Base-by-base conservation (phyloP, 2,888 invertebrate species). In the Agrochola lota region DNA sequence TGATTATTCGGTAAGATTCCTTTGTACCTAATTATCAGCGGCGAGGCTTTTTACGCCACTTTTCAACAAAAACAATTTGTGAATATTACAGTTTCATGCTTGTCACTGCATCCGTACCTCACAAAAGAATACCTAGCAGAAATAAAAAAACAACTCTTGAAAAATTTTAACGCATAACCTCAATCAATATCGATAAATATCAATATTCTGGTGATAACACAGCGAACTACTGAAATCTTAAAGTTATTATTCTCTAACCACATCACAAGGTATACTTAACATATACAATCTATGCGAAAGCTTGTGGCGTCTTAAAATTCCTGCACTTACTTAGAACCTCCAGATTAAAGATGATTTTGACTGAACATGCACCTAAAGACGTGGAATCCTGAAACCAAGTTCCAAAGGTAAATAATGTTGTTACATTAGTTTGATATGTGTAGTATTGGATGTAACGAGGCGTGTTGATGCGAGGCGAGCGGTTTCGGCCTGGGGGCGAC, bases 1-100 rank as follows among this genome's bases (percentile, higher is more conserved):
- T 96, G 95, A 95, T 95, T 95, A 94, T 95, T 95, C 91, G 91
- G 93, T 92, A 91, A 95, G 91, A 94, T 94, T 94, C 93, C 91
- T 91, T 92, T 93, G 90, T 94, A 93, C 80, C 81, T 83, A 85
- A 94, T 94, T 93, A 93, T 92, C 89, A 91, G 92, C 90, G 90
- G 91, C 84, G 89, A 87, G 87, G 87, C 86, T 79, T 88, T 93
- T 92, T 85, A 89, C 77, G 72, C 75, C 68, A 71, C 30, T 80
- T 82, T 80, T 75, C 80, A 90, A 92, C 92, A 89, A 87, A 91
- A 92, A 92, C 91, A 85, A 84, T 87, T 71, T 87, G 78, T 91
- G 89, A 89, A 87, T 81, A 64, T 64, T 59, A 79, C 60, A 64
- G 85, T 90, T 82, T 93, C 91, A 92, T 91, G 92, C 92, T 89